Percentiles rank a stretch among this genome's conserved stretches.
Conservation (phyloP, 2,113 vertebrate species). For the Zingel zingel region DNA sequence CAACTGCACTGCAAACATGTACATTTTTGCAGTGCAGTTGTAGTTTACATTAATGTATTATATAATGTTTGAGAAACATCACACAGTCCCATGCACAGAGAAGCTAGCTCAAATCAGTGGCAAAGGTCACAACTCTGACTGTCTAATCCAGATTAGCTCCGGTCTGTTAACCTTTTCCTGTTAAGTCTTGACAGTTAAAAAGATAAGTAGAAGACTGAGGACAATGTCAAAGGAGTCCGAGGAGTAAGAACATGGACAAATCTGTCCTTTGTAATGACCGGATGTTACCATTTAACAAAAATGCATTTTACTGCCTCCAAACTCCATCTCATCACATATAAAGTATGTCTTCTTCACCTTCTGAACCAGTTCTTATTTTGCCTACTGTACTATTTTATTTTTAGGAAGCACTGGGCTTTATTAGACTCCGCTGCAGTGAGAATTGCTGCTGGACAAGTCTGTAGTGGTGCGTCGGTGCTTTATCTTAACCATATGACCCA, state of each 20-base stretch:
- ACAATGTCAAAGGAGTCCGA: not conserved
- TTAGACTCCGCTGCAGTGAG: not conserved
- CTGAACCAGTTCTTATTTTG: not conserved
- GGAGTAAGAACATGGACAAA: constrained; percentile 9
- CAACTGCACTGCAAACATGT: not conserved
- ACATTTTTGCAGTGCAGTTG: not conserved
- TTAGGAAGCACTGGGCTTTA: not conserved
- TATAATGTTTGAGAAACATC: not conserved
- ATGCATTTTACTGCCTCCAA: not conserved
- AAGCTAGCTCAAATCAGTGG: not conserved
- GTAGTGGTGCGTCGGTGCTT: constrained; percentile 32
- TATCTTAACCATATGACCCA: constrained; percentile 58
- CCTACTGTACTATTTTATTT: constrained; percentile 23
- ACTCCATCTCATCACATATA: not conserved
- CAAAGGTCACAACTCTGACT: not conserved
- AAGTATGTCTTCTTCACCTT: too few relatives aligned
- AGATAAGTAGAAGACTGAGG: not conserved
- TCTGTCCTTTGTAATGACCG: not conserved
- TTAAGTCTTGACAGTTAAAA: not conserved
- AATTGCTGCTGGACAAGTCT: constrained; percentile 14
- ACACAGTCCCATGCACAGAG: constrained; percentile 8
- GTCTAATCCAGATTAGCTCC: constrained; percentile 44
- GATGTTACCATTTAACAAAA: not conserved
- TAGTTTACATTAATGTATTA: not conserved
- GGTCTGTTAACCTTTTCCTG: constrained; percentile 6